Base-by-base conservation (phyloP, 1,140 invertebrate species). In the Chironomus striatipennis region DNA sequence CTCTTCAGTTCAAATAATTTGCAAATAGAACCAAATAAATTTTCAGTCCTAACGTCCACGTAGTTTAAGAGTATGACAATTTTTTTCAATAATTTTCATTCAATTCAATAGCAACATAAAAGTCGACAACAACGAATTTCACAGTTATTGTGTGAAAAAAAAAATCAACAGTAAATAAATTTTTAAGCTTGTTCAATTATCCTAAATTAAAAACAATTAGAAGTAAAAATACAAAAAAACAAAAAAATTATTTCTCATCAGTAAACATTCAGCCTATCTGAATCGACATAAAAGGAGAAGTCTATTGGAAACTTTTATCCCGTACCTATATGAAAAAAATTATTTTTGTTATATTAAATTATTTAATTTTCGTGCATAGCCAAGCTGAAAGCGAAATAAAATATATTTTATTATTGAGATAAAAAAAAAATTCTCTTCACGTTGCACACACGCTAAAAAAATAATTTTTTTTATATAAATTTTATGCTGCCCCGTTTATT, bases 331-430 rank as follows among this genome's bases (percentile, higher is more conserved):
- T 34, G 5, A 57, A 57, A 57, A 57, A 57, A 57, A n/a, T 57
- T 57, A 57, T n/a, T 57, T 57, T 57, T 47, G 24, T 34, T 34
- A 34, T 34, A 34, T 34, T 34, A 34, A 34, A 34, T 34, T 34
- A 34, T 34, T 34, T 34, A 34, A 34, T 34, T 57, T 57, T 57
- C 47, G 47, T 57, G 12, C 47, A 15, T n/a, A 57, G 47, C 47
- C 12, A 57, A 57, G 47, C 47, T 57, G n/a, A 57, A 57, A 57
- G 47, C 47, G 47, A 57, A 57, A 57, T 57, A 57, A 57, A 57
- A 57, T 15, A 57, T 12, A 1, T 12, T 57, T n/a, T n/a, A 2
- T 15, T 57, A 57, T 57, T 57, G 47, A 57, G 47, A 57, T 57
- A 57, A 57, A 57, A 57, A 57, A n/a, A n/a, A 10, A n/a, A 57